Conservation (phyloP, 2,888 invertebrate genomes). For the Bhutanitis thaidina region DNA sequence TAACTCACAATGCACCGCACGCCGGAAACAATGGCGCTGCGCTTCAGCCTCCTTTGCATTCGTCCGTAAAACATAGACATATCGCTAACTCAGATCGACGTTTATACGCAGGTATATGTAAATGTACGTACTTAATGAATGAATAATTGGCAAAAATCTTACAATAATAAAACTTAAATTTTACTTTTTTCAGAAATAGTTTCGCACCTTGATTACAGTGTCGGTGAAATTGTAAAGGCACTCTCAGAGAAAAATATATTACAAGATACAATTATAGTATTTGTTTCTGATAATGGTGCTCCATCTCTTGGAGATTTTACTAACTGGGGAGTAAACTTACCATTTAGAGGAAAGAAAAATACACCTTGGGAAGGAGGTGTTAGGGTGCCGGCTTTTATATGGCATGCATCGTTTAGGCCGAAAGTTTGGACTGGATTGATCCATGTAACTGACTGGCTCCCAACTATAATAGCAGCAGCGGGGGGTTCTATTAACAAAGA, state of each 20-base stretch:
- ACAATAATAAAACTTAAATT: background rate
- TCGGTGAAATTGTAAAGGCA: constrained; percentile 87
- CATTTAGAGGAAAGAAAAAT: constrained; percentile 89
- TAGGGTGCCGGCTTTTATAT: constrained; percentile 87
- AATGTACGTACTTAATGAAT: background rate
- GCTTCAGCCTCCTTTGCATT: constrained; percentile 86
- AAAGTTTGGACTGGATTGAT: constrained; percentile 82
- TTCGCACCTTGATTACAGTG: constrained; percentile 88
- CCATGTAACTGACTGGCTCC: constrained; percentile 91
- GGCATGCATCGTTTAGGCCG: constrained; percentile 81
- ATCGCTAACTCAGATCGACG: constrained; percentile 85
- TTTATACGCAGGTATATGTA: constrained; percentile 85
- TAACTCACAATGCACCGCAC: constrained; percentile 91
- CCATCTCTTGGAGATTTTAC: constrained; percentile 86
- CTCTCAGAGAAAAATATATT: constrained; percentile 84
- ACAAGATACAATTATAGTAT: constrained; percentile 90
- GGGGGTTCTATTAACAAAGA: constrained; percentile 49
- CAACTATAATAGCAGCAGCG: constrained; percentile 81
- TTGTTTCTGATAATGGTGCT: constrained; percentile 94
- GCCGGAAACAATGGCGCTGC: constrained; percentile 86
- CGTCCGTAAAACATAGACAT: constrained; percentile 82
- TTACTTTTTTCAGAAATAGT: constrained; percentile 76
- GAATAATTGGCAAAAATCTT: no score
- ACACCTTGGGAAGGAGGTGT: constrained; percentile 93
- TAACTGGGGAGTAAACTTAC: constrained; percentile 89